Conservation (phyloP, 2,797 vertebrate genomes). For the Apogon talboti region DNA sequence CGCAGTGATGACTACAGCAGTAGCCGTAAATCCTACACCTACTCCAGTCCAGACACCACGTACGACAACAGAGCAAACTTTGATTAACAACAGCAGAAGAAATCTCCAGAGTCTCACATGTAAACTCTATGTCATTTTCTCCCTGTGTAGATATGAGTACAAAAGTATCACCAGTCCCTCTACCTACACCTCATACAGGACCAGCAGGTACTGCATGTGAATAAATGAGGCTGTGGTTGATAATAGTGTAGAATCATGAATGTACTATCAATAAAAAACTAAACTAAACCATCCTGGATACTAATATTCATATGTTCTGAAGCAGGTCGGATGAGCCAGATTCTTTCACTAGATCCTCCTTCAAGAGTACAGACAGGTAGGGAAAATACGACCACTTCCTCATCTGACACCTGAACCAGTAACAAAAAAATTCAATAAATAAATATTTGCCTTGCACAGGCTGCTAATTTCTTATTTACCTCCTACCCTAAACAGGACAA, state of each 20-base stretch:
- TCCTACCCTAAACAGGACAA: conserved; percentile 74
- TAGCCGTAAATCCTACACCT: conserved; percentile 49
- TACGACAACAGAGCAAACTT: conserved; percentile 31
- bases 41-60: conserved; percentile 65
- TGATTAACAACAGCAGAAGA: background rate
- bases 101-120: conserved; percentile 13
- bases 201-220: conserved; percentile 74
- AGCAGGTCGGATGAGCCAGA: conserved; percentile 63
- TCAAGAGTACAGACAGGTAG: conserved; percentile 85
- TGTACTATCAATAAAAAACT: background rate
- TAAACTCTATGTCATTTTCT: conserved; percentile 32
- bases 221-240: background rate
- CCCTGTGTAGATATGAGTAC: conserved; percentile 76
- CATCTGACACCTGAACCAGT: background rate
- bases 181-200: conserved; percentile 73
- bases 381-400: background rate
- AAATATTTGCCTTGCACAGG: background rate
- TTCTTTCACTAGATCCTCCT: conserved; percentile 60
- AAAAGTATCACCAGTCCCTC: conserved; percentile 67
- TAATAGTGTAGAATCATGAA: background rate
- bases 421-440: background rate
- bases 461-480: too few species aligned
- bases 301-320: background rate
- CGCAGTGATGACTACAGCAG: conserved; percentile 58
- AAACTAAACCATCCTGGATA: too few species aligned